Percentiles rank a stretch among this genome's conserved stretches.
Evolutionary conservation across 2,113 vertebrate genomes (phyloP).

Genomic region (Lepus timidus): DNA sequence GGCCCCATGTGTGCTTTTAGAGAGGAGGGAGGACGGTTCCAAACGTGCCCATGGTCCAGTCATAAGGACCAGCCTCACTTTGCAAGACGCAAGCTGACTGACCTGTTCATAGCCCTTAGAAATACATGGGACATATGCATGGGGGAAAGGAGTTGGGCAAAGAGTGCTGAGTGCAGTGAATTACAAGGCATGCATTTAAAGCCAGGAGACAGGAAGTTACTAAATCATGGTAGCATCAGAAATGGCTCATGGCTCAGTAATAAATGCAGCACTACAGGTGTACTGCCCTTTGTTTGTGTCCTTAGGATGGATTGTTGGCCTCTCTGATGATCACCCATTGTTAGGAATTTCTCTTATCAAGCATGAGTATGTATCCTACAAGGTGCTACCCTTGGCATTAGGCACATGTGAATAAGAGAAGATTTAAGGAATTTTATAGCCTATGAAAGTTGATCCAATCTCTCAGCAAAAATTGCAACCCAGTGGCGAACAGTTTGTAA

Average conservation of each 20-base stretch:
- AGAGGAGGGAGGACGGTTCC: neutral
- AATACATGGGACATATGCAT: neutral
- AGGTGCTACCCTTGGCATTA: neutral
- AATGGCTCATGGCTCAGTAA: neutral
- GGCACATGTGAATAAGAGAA: neutral
- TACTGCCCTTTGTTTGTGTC: neutral
- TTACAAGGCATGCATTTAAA: neutral
- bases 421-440: neutral
- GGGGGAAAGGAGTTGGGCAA: neutral
- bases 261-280: neutral
- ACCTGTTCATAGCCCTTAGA: neutral
- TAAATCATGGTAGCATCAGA: neutral
- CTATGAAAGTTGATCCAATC: constrained; percentile 24
- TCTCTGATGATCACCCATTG: neutral
- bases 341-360: neutral
- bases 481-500: neutral
- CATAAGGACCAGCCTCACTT: neutral
- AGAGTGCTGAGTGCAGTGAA: neutral
- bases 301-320: neutral
- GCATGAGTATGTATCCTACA: neutral
- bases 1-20: too few species aligned
- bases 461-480: neutral
- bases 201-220: neutral
- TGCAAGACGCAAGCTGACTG: neutral
- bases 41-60: neutral